phyloP scores from a whole-genome alignment of 1,140 invertebrate genomes.

The Drosophila pectinifera region DNA sequence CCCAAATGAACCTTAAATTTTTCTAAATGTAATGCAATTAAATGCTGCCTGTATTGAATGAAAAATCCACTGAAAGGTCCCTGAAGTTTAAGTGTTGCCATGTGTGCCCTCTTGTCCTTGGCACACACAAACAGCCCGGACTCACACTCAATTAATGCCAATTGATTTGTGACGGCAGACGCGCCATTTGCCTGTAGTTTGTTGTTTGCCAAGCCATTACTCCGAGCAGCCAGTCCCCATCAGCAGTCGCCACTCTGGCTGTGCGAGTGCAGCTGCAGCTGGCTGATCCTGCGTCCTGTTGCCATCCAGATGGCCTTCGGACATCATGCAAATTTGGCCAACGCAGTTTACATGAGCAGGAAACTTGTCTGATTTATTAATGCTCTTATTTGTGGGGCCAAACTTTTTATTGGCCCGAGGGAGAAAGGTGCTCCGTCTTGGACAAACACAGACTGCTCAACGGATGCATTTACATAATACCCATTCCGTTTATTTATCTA shows the following conservation, averaged over 20 bases:
- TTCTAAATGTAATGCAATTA: neutral
- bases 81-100: neutral
- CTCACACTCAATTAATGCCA: conserved; percentile 65
- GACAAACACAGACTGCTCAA: conserved; percentile 32
- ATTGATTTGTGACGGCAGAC: conserved; percentile 68
- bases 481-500: conserved; percentile 56
- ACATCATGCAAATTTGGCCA: conserved; percentile 41
- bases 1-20: too few species aligned
- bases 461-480: conserved; percentile 69
- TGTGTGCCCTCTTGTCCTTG: conserved; percentile 22
- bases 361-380: conserved; percentile 64
- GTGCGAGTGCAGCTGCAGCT: conserved; percentile 17
- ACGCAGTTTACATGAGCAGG: conserved; percentile 19
- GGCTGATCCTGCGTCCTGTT: conserved; percentile 15
- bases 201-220: conserved; percentile 40
- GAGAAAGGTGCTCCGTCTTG: conserved; percentile 13
- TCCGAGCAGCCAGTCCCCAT: conserved; percentile 15
- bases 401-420: conserved; percentile 52
- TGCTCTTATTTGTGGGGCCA: conserved; percentile 53
- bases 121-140: conserved; percentile 13
- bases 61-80: neutral
- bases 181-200: conserved; percentile 48
- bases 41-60: neutral
- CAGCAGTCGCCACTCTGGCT: neutral
- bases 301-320: conserved; percentile 5